phyloP scores from a whole-genome alignment of 1,140 invertebrate species.

The Brachionus angularis region DNA sequence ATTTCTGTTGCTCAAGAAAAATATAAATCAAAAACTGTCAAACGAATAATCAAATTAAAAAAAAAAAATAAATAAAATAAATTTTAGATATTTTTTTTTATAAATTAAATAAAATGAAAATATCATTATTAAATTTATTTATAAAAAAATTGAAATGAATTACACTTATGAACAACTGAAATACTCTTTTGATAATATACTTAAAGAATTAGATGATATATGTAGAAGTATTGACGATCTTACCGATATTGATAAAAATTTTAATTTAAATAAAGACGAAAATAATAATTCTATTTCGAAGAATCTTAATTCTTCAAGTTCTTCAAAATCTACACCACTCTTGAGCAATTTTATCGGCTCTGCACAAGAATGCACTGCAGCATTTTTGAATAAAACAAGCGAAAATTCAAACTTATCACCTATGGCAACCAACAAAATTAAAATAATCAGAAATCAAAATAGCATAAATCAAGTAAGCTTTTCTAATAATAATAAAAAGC shows the following conservation, averaged over 20 bases:
- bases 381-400: background rate
- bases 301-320: background rate
- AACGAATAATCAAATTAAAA: too few species aligned
- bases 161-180: background rate
- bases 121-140: too few species aligned
- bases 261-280: background rate
- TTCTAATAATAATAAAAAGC: too few species aligned
- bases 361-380: slow-evolving; percentile 31
- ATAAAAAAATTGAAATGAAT: slow-evolving; percentile 12
- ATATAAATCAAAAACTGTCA: too few species aligned
- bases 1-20: too few species aligned
- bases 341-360: slow-evolving; percentile 26
- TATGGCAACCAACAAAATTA: slow-evolving; percentile 6
- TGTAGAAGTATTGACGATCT: slow-evolving; percentile 34
- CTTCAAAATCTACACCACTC: background rate
- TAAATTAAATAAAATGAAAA: too few species aligned
- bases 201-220: slow-evolving; percentile 38
- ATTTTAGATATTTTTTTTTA: too few species aligned
- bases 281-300: background rate
- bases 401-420: background rate
- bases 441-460: too few species aligned
- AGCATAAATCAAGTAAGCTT: background rate
- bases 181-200: slow-evolving; percentile 36
- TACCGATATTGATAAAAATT: slow-evolving; percentile 11
- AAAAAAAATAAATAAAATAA: too few species aligned